These are phyloP conservation scores for Pogonognathellus flavescens DNA, from an alignment of 1,140 invertebrate species.

Conservation along the genomic window DNA sequence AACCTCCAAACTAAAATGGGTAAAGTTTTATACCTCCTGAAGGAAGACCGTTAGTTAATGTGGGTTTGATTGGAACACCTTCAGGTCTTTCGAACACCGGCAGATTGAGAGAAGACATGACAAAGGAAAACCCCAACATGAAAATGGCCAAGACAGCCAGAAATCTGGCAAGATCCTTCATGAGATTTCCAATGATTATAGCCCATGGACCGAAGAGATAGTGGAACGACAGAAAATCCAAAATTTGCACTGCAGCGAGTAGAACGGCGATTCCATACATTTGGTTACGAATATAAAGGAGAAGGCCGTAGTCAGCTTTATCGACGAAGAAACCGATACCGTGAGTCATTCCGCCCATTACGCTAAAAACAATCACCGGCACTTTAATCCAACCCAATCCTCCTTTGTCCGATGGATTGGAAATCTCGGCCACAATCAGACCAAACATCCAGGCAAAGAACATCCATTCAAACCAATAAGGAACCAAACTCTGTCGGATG, in stretches of 20 bases:
- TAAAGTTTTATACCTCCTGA: too few relatives aligned
- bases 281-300: conserved; percentile 95
- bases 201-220: conserved; percentile 99
- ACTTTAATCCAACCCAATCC: conserved; percentile 94
- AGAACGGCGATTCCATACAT: conserved; percentile 94
- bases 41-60: too few relatives aligned
- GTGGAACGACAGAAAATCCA: conserved; percentile 98
- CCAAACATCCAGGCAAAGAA: conserved; percentile 96
- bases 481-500: conserved; percentile 68
- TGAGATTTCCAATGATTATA: conserved; percentile 89
- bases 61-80: conserved; percentile 53
- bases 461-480: conserved; percentile 95
- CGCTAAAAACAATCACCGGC: conserved; percentile 91
- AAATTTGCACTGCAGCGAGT: conserved; percentile 94
- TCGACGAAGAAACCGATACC: conserved; percentile 81
- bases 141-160: conserved; percentile 97
- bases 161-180: conserved; percentile 94
- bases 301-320: conserved; percentile 81
- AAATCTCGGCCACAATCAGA: conserved; percentile 93
- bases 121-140: conserved; percentile 98
- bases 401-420: conserved; percentile 95
- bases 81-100: conserved; percentile 76
- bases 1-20: too few relatives aligned
- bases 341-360: conserved; percentile 92
- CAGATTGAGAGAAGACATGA: conserved; percentile 95